Percentiles rank a stretch among this genome's conserved stretches.
Conservation (phyloP, 2,797 vertebrate genomes). For the Acestrorhynchus altus region DNA sequence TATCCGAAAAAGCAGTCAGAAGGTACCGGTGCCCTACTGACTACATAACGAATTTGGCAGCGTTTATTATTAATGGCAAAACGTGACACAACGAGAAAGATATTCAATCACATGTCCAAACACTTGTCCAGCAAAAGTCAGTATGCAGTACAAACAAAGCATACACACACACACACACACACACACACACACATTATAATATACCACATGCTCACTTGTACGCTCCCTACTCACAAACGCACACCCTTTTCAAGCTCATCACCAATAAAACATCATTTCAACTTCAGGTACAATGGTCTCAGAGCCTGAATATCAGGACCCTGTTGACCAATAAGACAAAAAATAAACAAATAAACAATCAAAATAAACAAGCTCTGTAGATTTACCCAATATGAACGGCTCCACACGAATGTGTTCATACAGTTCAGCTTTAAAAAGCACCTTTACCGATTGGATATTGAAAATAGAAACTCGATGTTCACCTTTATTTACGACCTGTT, state of each 20-base stretch:
- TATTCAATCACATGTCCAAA: neutral
- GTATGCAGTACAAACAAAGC: slow-evolving; percentile 13
- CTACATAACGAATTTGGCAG: no score
- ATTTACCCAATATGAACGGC: neutral
- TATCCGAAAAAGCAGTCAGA: no score
- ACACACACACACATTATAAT: slow-evolving; percentile 24
- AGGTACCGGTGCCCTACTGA: no score
- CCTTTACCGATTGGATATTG: slow-evolving; percentile 21
- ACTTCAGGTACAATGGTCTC: slow-evolving; percentile 40
- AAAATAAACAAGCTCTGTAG: neutral
- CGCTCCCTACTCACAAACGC: neutral
- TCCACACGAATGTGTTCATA: neutral
- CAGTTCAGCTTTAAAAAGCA: neutral
- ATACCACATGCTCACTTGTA: slow-evolving; percentile 36
- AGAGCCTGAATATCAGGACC: slow-evolving; percentile 54
- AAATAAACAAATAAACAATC: slow-evolving; percentile 25
- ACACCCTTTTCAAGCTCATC: neutral
- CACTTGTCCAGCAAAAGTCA: neutral
- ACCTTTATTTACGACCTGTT: neutral
- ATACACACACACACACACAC: slow-evolving; percentile 1
- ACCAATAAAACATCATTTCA: slow-evolving; percentile 51
- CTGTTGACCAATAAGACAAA: slow-evolving; percentile 59
- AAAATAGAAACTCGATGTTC: neutral
- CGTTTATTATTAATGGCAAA: no score
- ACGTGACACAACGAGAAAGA: no score